These are phyloP conservation scores for Polietes domitor DNA, from an alignment of 2,888 invertebrate genomes.

Conservation along the genomic window DNA sequence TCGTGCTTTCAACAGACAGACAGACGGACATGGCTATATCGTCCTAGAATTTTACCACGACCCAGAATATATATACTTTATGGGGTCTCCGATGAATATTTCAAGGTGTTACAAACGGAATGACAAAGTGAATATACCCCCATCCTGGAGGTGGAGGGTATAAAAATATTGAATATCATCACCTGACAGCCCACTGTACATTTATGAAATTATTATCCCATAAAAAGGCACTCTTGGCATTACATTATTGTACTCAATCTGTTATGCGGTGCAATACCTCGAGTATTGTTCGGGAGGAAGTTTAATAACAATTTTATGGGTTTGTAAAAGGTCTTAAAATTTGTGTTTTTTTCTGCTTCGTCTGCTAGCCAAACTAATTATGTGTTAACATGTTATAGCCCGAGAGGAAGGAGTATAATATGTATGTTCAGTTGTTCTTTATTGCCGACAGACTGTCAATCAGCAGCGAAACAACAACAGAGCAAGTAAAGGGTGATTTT, in stretches of 20 bases:
- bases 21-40: too few relatives aligned
- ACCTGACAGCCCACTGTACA: neutral
- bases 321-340: conserved; percentile 55
- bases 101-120: too few relatives aligned
- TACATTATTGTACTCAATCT: conserved; percentile 36
- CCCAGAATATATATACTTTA: too few relatives aligned
- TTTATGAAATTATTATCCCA: neutral
- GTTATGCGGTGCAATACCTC: neutral
- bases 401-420: neutral
- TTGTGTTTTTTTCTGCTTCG: neutral
- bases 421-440: conserved; percentile 16
- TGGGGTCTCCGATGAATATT: too few relatives aligned
- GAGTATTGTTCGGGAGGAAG: conserved; percentile 12
- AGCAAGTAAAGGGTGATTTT: too few relatives aligned
- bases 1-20: too few relatives aligned
- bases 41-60: too few relatives aligned
- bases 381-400: conserved; percentile 11
- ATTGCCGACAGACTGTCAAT: neutral
- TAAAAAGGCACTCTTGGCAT: conserved; percentile 44
- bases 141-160: too few relatives aligned
- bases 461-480: too few relatives aligned
- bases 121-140: too few relatives aligned
- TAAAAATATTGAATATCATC: too few relatives aligned
- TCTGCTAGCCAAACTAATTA: neutral
- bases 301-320: conserved; percentile 39